Base-by-base conservation (phyloP, 1,140 invertebrate species). In the Akabosia matsudoensis region DNA sequence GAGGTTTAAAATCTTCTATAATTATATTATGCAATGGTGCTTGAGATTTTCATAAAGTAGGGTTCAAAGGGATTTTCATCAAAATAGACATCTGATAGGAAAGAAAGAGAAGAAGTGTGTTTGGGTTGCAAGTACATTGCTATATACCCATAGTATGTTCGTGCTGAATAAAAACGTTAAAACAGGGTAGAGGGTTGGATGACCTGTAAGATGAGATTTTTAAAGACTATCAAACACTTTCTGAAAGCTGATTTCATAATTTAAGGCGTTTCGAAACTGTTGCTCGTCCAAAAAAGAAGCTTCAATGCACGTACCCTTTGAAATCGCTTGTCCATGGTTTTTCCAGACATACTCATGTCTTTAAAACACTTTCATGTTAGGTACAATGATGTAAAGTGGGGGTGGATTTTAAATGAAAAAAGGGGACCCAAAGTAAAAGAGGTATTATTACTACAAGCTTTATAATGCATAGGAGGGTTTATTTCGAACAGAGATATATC, bases 371-470 rank as follows among this genome's bases (percentile, higher is more conserved):
- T 67, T 30, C 28, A 67, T 67, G 30, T 10, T 30, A 67, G n/a
- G n/a, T n/a, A 67, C 31, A 22, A 67, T 67, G 61, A 67, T 30
- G 61, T 30, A 30, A 30, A 67, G 61, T 67, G 61, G 61, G 61
- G 61, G 22, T 28, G 61, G 61, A 7, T 28, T 24, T 24, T 67
- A 67, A n/a, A 7, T 4, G 61, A 13, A n/a, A 24, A 56, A 56
- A 56, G n/a, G n/a, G n/a, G n/a, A n/a, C n/a, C n/a, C n/a, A n/a
- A n/a, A n/a, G n/a, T n/a, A n/a, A n/a, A n/a, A n/a, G n/a, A n/a
- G n/a, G n/a, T n/a, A n/a, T n/a, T n/a, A n/a, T n/a, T n/a, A n/a
- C n/a, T n/a, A n/a, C n/a, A n/a, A n/a, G n/a, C n/a, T n/a, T n/a
- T n/a, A n/a, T n/a, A n/a, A n/a, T n/a, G n/a, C n/a, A n/a, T n/a